phyloP scores from a whole-genome alignment of 1,140 invertebrate genomes.

The Trichonephila inaurata region DNA sequence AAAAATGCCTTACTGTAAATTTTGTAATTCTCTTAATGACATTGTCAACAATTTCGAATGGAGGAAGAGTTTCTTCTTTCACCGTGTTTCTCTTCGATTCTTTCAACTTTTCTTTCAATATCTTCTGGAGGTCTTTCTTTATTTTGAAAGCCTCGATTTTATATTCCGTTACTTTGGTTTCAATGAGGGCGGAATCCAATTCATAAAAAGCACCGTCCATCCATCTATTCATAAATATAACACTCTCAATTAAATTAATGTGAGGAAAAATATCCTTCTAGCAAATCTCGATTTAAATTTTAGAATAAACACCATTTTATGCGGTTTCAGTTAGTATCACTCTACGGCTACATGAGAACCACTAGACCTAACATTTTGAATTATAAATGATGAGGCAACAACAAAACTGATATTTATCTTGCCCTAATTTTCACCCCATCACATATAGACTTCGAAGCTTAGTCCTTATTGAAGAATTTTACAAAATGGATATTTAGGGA shows the following conservation, averaged over 20 bases:
- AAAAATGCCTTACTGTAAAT: slow-evolving; percentile 84
- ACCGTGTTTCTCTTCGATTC: slow-evolving; percentile 85
- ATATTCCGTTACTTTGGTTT: slow-evolving; percentile 86
- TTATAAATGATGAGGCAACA: no score
- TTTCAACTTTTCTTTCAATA: slow-evolving; percentile 89
- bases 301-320: neutral
- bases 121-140: slow-evolving; percentile 89
- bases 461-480: no score
- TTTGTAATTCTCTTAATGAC: slow-evolving; percentile 88
- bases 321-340: neutral
- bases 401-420: no score
- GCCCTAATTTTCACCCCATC: no score
- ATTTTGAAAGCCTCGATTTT: slow-evolving; percentile 88
- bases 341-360: neutral
- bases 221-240: slow-evolving; percentile 83
- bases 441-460: no score
- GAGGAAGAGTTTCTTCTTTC: slow-evolving; percentile 87
- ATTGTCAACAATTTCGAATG: slow-evolving; percentile 87
- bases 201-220: slow-evolving; percentile 94
- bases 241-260: neutral
- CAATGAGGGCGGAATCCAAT: slow-evolving; percentile 87
- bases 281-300: neutral
- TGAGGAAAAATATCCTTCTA: neutral
- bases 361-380: no score
- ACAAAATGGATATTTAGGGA: no score